Evolutionary conservation across 2,888 invertebrate species (phyloP), one percentile per base, ranked within the genome.

Genomic region (Sturmia bella): DNA sequence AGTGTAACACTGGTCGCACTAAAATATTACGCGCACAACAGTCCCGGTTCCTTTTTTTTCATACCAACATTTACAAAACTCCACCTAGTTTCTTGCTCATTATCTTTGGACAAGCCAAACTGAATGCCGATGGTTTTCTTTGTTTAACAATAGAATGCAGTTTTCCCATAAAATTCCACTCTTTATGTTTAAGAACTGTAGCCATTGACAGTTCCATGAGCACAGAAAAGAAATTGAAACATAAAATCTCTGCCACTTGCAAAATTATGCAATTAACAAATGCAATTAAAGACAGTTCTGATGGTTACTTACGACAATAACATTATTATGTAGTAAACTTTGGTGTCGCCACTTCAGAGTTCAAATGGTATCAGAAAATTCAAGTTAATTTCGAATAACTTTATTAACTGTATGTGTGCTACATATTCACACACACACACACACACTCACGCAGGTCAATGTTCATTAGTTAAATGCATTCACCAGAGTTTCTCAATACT

Each of bases 381-480:
- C 41, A 59, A 80, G 77, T 77, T 83, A 73, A 80, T 83, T 80
- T 76, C 77, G 59, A 77, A 77, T 77, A 77, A 80, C 68, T 77
- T 81, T 64, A 76, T 77, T 78, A 77, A 80, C 69, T 77, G 50
- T n/a, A 45, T 57, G 19, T 56, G 43, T 41, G 27, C 3, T 32
- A 54, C 48, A 43, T 19, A 54, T 37, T 27, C 27, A 1, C 24
- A 27, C 11, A 32, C 32, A 24, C 15, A 52, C 21, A 69, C 12
- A 21, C 13, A 17, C 21, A 45, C 32, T 11, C 17, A 45, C 9
- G 1, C 13, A 15, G 27, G 37, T 19, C 9, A n/a, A 27, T 13
- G n/a, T 43, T 39, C 4, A 17, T 17, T 39, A 50, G 45, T 2
- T 13, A 24, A 11, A 6, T 27, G 3, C 17, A 32, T 11, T 5